These are phyloP conservation scores for Drosophila repleta DNA, from an alignment of 1,140 invertebrate genomes.

Conservation along the genomic window DNA sequence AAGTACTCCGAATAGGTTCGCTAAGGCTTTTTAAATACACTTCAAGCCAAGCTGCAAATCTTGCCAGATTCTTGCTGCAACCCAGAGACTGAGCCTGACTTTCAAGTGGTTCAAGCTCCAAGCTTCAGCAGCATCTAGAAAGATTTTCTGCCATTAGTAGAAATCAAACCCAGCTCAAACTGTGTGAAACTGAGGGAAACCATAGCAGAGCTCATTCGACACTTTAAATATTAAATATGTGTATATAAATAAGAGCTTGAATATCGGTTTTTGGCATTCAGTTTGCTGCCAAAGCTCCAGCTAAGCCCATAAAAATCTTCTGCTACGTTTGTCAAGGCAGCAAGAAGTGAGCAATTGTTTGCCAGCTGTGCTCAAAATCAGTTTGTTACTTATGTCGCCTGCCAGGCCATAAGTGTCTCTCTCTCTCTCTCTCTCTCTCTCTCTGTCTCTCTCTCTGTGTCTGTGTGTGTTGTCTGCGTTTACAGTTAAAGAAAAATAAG, in stretches of 20 bases:
- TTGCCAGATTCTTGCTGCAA: no score
- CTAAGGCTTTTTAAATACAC: not conserved
- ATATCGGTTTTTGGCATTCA: not conserved
- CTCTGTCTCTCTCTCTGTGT: no score
- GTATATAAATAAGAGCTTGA: not conserved
- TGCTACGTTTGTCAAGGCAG: not conserved
- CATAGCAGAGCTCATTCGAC: not conserved
- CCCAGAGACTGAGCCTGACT: no score
- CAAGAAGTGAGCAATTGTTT: not conserved
- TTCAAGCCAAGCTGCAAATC: not conserved
- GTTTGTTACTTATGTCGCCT: constrained; percentile 34
- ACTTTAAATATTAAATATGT: not conserved
- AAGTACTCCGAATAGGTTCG: not conserved
- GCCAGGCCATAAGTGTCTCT: constrained; percentile 14
- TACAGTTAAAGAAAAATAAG: constrained; percentile 71
- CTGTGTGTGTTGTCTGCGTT: constrained; percentile 36
- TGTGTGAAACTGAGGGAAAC: no score
- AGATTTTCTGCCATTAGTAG: no score
- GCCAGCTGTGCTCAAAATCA: constrained; percentile 11
- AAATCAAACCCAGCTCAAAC: no score
- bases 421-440: no score
- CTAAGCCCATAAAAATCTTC: not conserved
- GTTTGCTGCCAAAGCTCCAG: not conserved
- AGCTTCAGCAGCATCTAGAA: no score
- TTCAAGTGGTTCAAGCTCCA: no score